Evolutionary conservation across 2,113 vertebrate species (phyloP), one percentile per base, ranked within the genome.

Genomic region (Deroptyus accipitrinus): DNA sequence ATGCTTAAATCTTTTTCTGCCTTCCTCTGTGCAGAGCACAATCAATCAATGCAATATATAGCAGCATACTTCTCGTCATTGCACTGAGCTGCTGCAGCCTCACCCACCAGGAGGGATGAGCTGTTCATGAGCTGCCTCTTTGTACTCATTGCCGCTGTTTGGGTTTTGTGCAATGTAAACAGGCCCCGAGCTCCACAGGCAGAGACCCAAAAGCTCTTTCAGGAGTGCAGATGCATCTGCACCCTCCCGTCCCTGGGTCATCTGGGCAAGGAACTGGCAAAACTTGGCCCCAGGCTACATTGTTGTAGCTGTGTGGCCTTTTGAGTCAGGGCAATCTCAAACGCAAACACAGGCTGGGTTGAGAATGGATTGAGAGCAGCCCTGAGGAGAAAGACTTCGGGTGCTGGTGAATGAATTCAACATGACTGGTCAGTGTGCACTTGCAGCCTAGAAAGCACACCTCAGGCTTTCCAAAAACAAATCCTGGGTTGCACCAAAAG

Each of bases 1-100:
- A 49, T 92, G 75, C 66, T 88, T 73, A 68, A 79, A 55, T 78
- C 31, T 59, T 70, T 66, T 76, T 33, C 69, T 57, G 64, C 86
- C 22, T 69, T 69, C 54, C 31, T 57, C 41, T 41, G 31, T n/a
- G 59, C 31, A 33, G 83, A 70, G 73, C 59, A 70, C 51, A 42
- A 30, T 15, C 48, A 41, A 8, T 48, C 44, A 8, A 1, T 44
- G 44, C 63, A 31, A 10, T 76, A 10, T 76, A 9, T 17, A 37
- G 33, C 2, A 8, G 30, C 9, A 30, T 55, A 6, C 35, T 74
- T 35, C 44, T 61, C 12, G 0, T 54, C 44, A 6, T 16, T 46
- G 77, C 69, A 5, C 59, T 33, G 41, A 51, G 77, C 87, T 77
- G 52, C 83, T 6, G 1, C 72, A 69, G 67, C 46, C 24, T 70